Evolutionary conservation across 2,797 vertebrate species (phyloP), one percentile per base, ranked within the genome.

Genomic region (Manis javanica): DNA sequence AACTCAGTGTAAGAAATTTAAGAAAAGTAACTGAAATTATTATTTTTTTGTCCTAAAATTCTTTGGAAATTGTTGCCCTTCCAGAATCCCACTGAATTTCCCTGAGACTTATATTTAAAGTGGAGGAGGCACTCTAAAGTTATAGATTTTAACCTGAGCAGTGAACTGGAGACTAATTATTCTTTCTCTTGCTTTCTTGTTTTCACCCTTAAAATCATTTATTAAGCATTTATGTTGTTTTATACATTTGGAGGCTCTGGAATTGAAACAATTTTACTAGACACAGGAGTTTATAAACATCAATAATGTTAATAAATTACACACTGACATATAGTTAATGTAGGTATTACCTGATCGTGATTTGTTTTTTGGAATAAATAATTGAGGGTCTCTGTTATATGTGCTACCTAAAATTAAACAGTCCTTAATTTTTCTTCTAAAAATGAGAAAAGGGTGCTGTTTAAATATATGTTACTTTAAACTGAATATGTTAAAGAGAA

Each of bases 151-250:
- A 49, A 81, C 9, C 16, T 74, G 29, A 5, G 6, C 8, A 59
- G 13, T 72, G 39, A 87, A 72, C 7, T 19, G 61, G 51, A 15
- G 11, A 77, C 0, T 69, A 18, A 31, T 21, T 23, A 57, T 88
- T 4, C 16, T 2, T 37, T 87, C 81, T 37, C 23, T 90, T 89
- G 23, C 18, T 87, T 74, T 90, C 66, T 51, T 93, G n/a, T 88
- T 96, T 94, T 79, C 24, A 91, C 2, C 18, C 11, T 95, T 37
- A 88, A 75, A 90, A 61, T 75, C 12, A 85, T 64, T 53, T 94
- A n/a, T 74, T 42, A 82, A 42, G 23, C 26, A n/a, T 26, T 77
- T 69, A 23, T 15, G 15, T 79, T 91, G 21, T 64, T 88, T 89
- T 49, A 59, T 77, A 24, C 2, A 55, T 89, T 72, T 89, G 42